These are phyloP conservation scores for Tuta absoluta DNA, from an alignment of 2,888 invertebrate species.

Conservation along the genomic window DNA sequence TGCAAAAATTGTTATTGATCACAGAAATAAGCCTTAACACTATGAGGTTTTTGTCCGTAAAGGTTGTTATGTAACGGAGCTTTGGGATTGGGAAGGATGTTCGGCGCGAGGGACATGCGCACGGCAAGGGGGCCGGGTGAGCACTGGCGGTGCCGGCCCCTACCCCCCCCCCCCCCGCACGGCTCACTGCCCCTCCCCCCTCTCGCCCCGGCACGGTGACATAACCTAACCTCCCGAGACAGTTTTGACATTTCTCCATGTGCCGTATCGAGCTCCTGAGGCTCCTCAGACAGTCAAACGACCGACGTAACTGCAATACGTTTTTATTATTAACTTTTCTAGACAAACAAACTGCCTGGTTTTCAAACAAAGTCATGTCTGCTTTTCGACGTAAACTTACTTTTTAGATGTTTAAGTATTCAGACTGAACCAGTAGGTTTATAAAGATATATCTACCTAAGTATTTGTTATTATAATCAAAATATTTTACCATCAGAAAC, in stretches of 20 bases:
- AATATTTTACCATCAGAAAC: too few relatives aligned
- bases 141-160: conserved; percentile 60
- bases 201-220: conserved; percentile 30
- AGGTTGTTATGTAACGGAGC: conserved; percentile 75
- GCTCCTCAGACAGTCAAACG: conserved; percentile 15
- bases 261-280: conserved; percentile 30
- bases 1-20: conserved; percentile 74
- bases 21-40: conserved; percentile 79
- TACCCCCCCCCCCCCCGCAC: conserved; percentile 37
- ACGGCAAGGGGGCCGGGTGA: conserved; percentile 70
- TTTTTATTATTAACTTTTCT: conserved; percentile 7
- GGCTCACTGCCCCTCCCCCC: conserved; percentile 38
- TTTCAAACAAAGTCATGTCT: neutral
- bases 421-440: too few relatives aligned
- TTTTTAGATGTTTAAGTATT: too few relatives aligned
- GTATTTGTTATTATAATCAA: too few relatives aligned
- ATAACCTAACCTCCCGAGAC: conserved; percentile 33
- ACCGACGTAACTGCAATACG: conserved; percentile 12
- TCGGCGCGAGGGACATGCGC: conserved; percentile 68
- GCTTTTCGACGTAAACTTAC: neutral
- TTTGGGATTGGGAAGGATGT: conserved; percentile 60
- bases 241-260: conserved; percentile 50
- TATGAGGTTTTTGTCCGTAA: conserved; percentile 59
- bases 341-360: neutral
- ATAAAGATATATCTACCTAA: too few relatives aligned